Evolutionary conservation across 2,113 vertebrate species (phyloP).

Genomic region (Pterophyllum scalare): DNA sequence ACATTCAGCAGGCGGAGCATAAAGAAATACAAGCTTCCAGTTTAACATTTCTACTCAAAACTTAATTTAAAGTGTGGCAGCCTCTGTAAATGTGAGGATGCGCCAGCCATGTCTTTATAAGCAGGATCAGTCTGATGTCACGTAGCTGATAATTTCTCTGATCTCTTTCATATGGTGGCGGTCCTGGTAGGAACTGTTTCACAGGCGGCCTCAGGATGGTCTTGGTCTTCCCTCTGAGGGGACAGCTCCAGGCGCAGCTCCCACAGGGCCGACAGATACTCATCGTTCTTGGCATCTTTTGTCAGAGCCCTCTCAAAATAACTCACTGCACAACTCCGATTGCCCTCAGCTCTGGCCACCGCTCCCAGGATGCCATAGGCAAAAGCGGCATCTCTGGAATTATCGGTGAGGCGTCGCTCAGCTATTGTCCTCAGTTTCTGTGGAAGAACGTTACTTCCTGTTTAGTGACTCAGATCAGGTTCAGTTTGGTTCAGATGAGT

Average conservation of each 20-base stretch:
- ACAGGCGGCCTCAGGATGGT: not conserved
- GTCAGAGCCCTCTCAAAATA: not conserved
- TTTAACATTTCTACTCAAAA: no score
- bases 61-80: no score
- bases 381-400: accelerated
- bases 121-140: no score
- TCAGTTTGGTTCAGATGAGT: no score
- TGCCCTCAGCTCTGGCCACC: conserved; percentile 4
- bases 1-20: no score
- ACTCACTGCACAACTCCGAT: not conserved
- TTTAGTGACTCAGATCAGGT: not conserved
- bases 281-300: not conserved
- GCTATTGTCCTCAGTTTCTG: conserved; percentile 15
- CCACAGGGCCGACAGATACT: not conserved
- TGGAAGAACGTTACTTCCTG: not conserved
- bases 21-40: no score
- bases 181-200: not conserved
- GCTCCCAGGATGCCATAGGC: not conserved
- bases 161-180: not conserved
- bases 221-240: not conserved
- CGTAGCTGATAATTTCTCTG: no score
- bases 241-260: not conserved
- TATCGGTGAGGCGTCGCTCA: accelerated
- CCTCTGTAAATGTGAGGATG: no score
- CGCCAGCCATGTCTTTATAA: no score